Conservation (phyloP, 2,113 vertebrate species). For the Caranx melampygus region DNA sequence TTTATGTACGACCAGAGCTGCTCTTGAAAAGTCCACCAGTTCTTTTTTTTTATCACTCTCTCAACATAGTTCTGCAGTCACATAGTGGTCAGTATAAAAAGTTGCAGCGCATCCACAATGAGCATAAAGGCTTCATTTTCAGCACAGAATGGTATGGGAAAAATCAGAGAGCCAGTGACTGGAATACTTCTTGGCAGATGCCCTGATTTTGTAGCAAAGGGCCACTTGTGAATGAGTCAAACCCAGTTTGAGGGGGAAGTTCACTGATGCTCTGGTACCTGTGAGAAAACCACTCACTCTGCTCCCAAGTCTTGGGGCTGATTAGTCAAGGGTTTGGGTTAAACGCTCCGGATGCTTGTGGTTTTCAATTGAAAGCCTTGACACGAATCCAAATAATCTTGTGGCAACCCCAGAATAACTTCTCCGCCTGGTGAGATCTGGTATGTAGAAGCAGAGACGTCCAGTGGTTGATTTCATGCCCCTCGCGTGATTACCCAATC, state of each 20-base stretch:
- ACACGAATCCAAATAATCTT: conserved; percentile 75
- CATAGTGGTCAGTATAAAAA: conserved; percentile 53
- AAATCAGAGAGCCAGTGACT: conserved; percentile 42
- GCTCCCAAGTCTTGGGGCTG: conserved; percentile 61
- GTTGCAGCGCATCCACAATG: conserved; percentile 49
- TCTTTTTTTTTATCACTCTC: conserved; percentile 59
- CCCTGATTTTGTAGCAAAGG: conserved; percentile 45
- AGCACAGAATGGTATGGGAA: conserved; percentile 33
- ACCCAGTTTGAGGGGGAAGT: conserved; percentile 1
- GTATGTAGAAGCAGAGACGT: conserved; percentile 53
- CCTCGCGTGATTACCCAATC: conserved; percentile 68
- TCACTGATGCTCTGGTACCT: conserved; percentile 61
- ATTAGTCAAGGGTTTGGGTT: conserved; percentile 70
- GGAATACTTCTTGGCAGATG: conserved; percentile 69
- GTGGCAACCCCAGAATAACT: conserved; percentile 67
- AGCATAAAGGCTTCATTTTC: conserved; percentile 47
- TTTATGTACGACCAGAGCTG: conserved; percentile 50
- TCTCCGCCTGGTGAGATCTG: conserved; percentile 50
- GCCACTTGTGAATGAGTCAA: conserved; percentile 52
- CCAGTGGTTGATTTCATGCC: conserved; percentile 54
- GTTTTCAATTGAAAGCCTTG: conserved; percentile 77
- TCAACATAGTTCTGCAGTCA: conserved; percentile 55
- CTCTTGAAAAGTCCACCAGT: conserved; percentile 54
- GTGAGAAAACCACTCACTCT: conserved; percentile 56
- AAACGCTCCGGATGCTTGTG: conserved; percentile 67